Evolutionary conservation across 2,797 vertebrate species (phyloP).

Genomic region (Lepidocolaptes lacrymiger): DNA sequence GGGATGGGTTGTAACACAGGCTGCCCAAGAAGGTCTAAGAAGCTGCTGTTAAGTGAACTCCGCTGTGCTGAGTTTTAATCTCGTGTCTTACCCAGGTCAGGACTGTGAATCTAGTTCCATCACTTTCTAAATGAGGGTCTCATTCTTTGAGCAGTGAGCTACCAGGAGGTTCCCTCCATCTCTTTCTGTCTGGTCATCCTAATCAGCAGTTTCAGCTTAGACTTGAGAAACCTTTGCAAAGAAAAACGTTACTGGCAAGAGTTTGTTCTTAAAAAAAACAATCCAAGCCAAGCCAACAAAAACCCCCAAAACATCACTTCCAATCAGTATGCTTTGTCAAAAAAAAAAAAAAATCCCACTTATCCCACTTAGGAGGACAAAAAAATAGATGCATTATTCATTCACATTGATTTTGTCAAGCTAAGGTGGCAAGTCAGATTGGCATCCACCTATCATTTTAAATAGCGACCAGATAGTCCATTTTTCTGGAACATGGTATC

Average conservation of each 20-base stretch:
- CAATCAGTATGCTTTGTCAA: not conserved
- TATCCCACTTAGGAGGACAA: not conserved
- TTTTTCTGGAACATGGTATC: not conserved
- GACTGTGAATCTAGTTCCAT: not conserved
- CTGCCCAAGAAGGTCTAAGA: not conserved
- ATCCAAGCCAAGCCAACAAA: not conserved
- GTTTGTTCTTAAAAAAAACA: not conserved
- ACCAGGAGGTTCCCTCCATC: not conserved
- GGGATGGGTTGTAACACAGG: not conserved
- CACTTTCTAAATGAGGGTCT: not conserved
- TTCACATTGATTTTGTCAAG: not conserved
- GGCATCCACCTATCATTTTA: not conserved
- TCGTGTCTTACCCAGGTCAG: not conserved
- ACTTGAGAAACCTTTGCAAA: not conserved
- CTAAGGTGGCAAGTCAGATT: not conserved
- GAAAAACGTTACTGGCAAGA: not conserved
- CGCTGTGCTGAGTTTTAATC: not conserved
- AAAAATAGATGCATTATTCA: not conserved
- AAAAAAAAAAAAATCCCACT: not conserved
- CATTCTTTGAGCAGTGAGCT: not conserved
- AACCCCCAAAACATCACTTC: accelerated
- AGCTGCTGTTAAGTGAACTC: not conserved
- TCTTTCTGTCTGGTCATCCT: not conserved
- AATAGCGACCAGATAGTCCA: not conserved
- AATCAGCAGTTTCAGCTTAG: not conserved